phyloP scores from a whole-genome alignment of 2,888 invertebrate species.

The Ischnus inquisitorius region DNA sequence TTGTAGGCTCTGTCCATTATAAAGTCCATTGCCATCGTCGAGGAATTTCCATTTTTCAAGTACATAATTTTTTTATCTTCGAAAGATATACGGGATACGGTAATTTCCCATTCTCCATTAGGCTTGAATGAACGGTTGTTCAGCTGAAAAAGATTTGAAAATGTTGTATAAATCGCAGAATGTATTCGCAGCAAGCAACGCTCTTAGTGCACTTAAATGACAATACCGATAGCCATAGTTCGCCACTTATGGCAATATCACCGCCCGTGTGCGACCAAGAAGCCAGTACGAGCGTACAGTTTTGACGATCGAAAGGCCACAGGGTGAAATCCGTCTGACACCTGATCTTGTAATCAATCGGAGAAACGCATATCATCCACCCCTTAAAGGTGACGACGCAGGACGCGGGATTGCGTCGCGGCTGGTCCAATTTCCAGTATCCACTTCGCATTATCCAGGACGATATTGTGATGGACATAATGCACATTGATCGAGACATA shows the following conservation, averaged over 20 bases:
- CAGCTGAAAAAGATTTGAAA: too few species aligned
- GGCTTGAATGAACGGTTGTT: too few species aligned
- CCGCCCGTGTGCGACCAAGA: slow-evolving; percentile 89
- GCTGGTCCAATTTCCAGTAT: too few species aligned
- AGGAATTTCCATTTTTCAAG: slow-evolving; percentile 87
- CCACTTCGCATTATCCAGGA: too few species aligned
- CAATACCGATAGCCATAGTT: not conserved
- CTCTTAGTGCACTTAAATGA: too few species aligned
- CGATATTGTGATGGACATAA: too few species aligned
- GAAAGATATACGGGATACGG: slow-evolving; percentile 83
- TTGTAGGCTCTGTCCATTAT: slow-evolving; percentile 87
- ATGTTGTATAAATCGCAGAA: too few species aligned
- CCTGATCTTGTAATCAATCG: slow-evolving; percentile 86
- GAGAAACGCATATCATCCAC: slow-evolving; percentile 86
- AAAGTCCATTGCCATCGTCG: slow-evolving; percentile 87
- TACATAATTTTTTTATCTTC: slow-evolving; percentile 86
- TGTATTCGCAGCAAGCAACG: too few species aligned
- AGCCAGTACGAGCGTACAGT: slow-evolving; percentile 88
- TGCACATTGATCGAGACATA: too few species aligned
- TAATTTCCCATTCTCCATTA: slow-evolving; percentile 87
- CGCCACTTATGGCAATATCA: slow-evolving; percentile 86
- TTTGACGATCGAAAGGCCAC: slow-evolving; percentile 90
- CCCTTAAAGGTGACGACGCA: too few species aligned
- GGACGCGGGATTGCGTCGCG: too few species aligned
- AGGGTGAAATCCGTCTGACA: slow-evolving; percentile 87